phyloP scores from a whole-genome alignment of 1,140 invertebrate species.

The Hycleus phaleratus region DNA sequence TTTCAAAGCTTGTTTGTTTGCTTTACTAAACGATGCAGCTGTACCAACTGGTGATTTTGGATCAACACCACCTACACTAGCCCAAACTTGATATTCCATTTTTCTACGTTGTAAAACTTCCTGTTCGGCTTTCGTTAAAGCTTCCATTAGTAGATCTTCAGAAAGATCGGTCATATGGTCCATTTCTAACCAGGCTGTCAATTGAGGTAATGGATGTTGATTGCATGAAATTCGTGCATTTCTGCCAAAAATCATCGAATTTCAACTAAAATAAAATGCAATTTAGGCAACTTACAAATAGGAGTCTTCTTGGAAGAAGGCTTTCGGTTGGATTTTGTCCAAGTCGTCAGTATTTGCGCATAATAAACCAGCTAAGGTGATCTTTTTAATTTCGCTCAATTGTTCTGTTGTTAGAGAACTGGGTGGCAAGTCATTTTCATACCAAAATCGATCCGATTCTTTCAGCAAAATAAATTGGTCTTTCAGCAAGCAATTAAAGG shows the following conservation, averaged over 20 bases:
- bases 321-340: slow-evolving; percentile 65
- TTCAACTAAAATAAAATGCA: not conserved
- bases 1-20: slow-evolving; percentile 70
- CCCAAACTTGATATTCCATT: slow-evolving; percentile 71
- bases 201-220: slow-evolving; percentile 56
- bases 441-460: slow-evolving; percentile 88
- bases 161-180: slow-evolving; percentile 43
- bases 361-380: slow-evolving; percentile 71
- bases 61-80: slow-evolving; percentile 65
- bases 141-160: slow-evolving; percentile 52
- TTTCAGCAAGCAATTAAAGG: slow-evolving; percentile 76
- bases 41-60: slow-evolving; percentile 78
- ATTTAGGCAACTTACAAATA: slow-evolving; percentile 59
- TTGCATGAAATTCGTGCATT: slow-evolving; percentile 74
- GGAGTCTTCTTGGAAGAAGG: slow-evolving; percentile 80
- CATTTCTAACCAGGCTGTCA: slow-evolving; percentile 57
- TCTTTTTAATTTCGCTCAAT: slow-evolving; percentile 77
- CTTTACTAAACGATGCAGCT: slow-evolving; percentile 80
- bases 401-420: slow-evolving; percentile 76
- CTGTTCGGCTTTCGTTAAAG: slow-evolving; percentile 64
- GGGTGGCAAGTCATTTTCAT: slow-evolving; percentile 89
- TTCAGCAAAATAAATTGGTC: slow-evolving; percentile 72
- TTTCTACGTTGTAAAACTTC: slow-evolving; percentile 63
- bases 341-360: slow-evolving; percentile 72
- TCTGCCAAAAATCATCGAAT: slow-evolving; percentile 24